phyloP scores from a whole-genome alignment of 2,113 vertebrate genomes.

The Mobula birostris region DNA sequence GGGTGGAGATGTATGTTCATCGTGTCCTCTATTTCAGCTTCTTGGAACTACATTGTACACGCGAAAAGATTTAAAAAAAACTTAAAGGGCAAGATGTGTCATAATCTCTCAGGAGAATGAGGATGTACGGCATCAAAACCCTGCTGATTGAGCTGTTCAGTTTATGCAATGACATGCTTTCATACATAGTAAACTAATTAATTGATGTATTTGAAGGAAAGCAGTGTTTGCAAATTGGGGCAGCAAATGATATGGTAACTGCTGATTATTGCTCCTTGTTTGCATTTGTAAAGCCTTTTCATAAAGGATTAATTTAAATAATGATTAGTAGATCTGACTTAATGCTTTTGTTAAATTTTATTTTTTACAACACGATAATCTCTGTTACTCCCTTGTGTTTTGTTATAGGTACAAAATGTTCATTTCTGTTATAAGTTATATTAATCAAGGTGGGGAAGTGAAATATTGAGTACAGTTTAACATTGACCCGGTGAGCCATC shows the following conservation, averaged over 20 bases:
- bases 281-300: conserved; percentile 51
- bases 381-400: not conserved
- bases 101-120: conserved; percentile 73
- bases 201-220: conserved; percentile 64
- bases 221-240: conserved; percentile 51
- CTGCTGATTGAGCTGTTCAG: conserved; percentile 61
- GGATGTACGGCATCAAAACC: conserved; percentile 58
- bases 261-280: conserved; percentile 52
- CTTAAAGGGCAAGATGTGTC: conserved; percentile 69
- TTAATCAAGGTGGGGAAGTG: not conserved
- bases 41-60: conserved; percentile 61
- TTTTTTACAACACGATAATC: not conserved
- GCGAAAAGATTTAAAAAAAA: conserved; percentile 59
- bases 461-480: not conserved
- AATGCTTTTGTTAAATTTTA: not conserved
- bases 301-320: conserved; percentile 43
- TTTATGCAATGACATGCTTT: conserved; percentile 53
- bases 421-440: not conserved
- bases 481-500: not conserved
- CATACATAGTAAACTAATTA: conserved; percentile 60
- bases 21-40: conserved; percentile 47
- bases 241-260: conserved; percentile 50
- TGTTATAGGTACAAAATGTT: not conserved
- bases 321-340: not conserved
- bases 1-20: conserved; percentile 3